phyloP scores from a whole-genome alignment of 2,797 vertebrate genomes.

The Spinus olivaceus region DNA sequence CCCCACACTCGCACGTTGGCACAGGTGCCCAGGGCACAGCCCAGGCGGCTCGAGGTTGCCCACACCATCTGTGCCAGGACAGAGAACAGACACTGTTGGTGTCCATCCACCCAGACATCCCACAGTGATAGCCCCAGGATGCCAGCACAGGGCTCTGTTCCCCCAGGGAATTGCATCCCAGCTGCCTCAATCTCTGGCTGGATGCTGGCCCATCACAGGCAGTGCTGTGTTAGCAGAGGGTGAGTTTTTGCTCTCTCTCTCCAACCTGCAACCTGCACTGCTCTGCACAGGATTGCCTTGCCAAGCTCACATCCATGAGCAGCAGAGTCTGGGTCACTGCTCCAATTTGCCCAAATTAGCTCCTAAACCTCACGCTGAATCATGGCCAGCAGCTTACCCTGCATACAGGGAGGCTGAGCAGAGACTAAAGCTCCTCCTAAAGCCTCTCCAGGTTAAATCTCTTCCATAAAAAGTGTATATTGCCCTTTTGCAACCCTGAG shows the following conservation, averaged over 20 bases:
- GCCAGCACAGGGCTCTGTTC: accelerated
- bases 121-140: accelerated
- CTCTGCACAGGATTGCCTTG: background rate
- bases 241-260: background rate
- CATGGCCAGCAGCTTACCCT: background rate
- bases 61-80: conserved; percentile 86
- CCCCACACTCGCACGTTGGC: conserved; percentile 82
- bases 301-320: background rate
- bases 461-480: background rate
- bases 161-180: accelerated
- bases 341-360: background rate
- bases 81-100: background rate
- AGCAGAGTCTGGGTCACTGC: background rate
- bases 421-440: background rate
- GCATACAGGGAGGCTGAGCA: background rate
- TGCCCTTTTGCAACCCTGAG: background rate
- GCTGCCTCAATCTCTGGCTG: accelerated
- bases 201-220: background rate
- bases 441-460: background rate
- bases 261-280: background rate
- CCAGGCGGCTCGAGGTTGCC: conserved; percentile 85
- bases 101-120: background rate
- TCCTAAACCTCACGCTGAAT: background rate
- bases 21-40: conserved; percentile 84
- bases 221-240: background rate